phyloP scores from a whole-genome alignment of 2,888 invertebrate genomes.

The Serripes groenlandicus region DNA sequence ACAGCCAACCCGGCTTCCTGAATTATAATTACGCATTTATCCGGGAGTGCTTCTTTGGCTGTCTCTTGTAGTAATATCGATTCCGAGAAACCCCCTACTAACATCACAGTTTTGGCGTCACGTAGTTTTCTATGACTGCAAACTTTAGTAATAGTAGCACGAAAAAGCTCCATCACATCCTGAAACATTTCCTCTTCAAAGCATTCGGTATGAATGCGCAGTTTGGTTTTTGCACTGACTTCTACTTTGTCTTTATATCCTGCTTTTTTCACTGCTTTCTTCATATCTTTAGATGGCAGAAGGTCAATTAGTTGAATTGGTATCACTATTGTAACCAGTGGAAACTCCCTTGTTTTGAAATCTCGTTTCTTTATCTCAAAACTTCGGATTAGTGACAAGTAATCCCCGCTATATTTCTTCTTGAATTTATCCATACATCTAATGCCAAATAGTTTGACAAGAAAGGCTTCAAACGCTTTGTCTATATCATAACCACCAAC shows the following conservation, averaged over 20 bases:
- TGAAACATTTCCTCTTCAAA: not conserved
- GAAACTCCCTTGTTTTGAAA: not conserved
- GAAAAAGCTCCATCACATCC: not conserved
- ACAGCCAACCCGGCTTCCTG: constrained; percentile 1
- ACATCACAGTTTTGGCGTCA: not conserved
- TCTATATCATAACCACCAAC: constrained; percentile 49
- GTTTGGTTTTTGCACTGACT: not conserved
- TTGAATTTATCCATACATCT: constrained; percentile 54
- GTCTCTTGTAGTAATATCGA: not conserved
- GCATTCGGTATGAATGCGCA: not conserved
- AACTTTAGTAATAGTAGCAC: no score
- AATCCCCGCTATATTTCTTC: constrained; percentile 40
- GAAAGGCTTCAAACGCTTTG: constrained; percentile 29
- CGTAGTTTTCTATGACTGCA: no score
- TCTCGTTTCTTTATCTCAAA: constrained; percentile 55
- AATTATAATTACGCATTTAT: not conserved
- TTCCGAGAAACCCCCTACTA: not conserved
- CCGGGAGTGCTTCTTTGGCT: not conserved
- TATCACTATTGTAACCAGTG: not conserved
- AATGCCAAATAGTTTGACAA: constrained; percentile 28
- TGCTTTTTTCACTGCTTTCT: not conserved
- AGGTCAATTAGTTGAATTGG: not conserved
- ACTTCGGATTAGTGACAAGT: constrained; percentile 22
- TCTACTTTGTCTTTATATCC: not conserved
- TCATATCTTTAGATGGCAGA: not conserved